Conservation (phyloP, 1,140 invertebrate genomes). For the Zophobas morio region DNA sequence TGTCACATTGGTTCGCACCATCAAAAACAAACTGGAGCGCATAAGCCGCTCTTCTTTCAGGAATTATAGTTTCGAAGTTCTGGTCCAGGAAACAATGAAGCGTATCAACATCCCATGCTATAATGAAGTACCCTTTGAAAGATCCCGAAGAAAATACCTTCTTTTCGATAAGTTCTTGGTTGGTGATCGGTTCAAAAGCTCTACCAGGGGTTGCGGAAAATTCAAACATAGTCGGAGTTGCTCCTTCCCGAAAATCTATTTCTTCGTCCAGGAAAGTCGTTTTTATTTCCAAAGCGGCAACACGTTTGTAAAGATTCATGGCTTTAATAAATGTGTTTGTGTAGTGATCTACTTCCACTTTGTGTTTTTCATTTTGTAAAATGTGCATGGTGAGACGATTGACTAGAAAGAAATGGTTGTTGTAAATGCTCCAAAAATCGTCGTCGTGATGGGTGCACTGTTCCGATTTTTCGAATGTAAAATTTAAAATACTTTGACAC, state of each 20-base stretch:
- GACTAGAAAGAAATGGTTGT: not conserved
- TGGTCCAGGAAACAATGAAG: no score
- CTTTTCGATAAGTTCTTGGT: no score
- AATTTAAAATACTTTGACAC: no score
- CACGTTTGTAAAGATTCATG: not conserved
- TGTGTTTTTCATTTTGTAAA: not conserved
- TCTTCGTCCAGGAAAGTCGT: no score
- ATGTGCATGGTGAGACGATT: not conserved
- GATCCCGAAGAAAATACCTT: no score
- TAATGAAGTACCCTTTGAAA: no score
- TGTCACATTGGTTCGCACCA: not conserved
- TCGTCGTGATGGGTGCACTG: not conserved
- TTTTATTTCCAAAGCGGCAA: no score
- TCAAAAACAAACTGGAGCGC: not conserved
- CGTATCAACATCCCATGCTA: no score
- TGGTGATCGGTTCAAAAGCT: no score
- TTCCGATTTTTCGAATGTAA: not conserved
- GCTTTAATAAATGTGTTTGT: not conserved
- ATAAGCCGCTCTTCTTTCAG: not conserved
- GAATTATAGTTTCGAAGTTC: not conserved
- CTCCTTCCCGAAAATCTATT: no score
- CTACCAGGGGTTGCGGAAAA: no score
- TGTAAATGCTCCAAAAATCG: not conserved
- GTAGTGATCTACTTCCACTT: not conserved
- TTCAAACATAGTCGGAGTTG: no score